Evolutionary conservation across 2,113 vertebrate genomes (phyloP).

Genomic region (Thymallus thymallus): DNA sequence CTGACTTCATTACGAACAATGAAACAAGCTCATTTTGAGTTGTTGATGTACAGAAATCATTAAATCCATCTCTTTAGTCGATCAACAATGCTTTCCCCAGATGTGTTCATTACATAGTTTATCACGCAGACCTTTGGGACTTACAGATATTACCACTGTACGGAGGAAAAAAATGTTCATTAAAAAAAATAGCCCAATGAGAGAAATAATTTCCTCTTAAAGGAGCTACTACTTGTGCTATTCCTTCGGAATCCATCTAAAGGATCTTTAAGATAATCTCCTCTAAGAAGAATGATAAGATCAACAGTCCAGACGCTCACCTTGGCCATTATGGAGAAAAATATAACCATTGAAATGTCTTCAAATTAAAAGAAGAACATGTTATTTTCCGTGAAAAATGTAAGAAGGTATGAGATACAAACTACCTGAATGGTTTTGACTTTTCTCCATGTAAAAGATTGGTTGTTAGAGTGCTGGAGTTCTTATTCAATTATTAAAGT

Average conservation of each 20-base stretch:
- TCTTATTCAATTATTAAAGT: background rate
- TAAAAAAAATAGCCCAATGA: conserved; percentile 2
- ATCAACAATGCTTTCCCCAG: conserved; percentile 26
- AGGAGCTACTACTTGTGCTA: background rate
- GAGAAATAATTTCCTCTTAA: background rate
- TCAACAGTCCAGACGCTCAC: conserved; percentile 12
- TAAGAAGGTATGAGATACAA: background rate
- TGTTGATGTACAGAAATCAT: conserved; percentile 15
- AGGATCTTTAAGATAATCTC: conserved; percentile 4
- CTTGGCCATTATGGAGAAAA: background rate
- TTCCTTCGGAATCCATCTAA: background rate
- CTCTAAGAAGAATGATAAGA: conserved; percentile 12
- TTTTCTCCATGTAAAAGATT: background rate
- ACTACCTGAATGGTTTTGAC: background rate
- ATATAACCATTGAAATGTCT: background rate
- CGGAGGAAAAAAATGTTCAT: background rate
- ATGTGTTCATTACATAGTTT: conserved; percentile 31
- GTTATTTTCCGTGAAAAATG: background rate
- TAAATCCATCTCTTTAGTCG: conserved; percentile 27
- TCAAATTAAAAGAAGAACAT: background rate
- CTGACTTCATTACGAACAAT: conserved; percentile 23
- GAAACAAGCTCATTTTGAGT: background rate
- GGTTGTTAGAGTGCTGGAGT: background rate
- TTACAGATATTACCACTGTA: conserved; percentile 11
- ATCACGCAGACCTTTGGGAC: conserved; percentile 7